These are phyloP conservation scores for Mylabris phalerata DNA, from an alignment of 1,140 invertebrate species.

Conservation along the genomic window DNA sequence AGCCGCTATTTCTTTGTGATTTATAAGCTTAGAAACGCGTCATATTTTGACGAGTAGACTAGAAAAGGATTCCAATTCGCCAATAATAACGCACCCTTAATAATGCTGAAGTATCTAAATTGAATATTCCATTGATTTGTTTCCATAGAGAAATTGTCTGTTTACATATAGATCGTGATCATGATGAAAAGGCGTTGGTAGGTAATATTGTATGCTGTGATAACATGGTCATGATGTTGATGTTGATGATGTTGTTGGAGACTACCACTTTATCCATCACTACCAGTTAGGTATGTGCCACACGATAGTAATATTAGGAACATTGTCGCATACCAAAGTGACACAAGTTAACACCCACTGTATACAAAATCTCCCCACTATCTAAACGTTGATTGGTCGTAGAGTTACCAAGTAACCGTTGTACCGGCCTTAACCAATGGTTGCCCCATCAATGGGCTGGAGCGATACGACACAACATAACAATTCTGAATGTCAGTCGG, in stretches of 20 bases:
- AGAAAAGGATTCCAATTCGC: no score
- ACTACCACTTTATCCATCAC: conserved; percentile 41
- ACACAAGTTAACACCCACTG: conserved; percentile 24
- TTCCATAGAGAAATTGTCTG: no score
- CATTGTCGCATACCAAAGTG: conserved; percentile 24
- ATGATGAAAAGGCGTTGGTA: no score
- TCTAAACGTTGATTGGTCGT: conserved; percentile 24
- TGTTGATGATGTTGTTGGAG: conserved; percentile 9
- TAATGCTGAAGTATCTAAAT: no score
- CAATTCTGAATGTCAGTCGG: conserved; percentile 23
- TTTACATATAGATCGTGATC: no score
- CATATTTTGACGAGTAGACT: no score
- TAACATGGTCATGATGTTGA: conserved; percentile 21
- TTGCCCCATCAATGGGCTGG: conserved; percentile 9
- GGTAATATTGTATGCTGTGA: no score
- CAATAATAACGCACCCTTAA: no score
- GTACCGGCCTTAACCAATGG: conserved; percentile 29
- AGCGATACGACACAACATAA: neutral
- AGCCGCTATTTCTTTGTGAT: no score
- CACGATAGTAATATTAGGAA: conserved; percentile 19
- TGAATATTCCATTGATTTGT: no score
- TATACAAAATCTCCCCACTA: conserved; percentile 21
- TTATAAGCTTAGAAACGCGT: no score
- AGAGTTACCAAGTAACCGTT: conserved; percentile 23
- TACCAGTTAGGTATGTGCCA: conserved; percentile 39